Conservation (phyloP, 1,140 invertebrate genomes). For the Trichonephila clavipes region DNA sequence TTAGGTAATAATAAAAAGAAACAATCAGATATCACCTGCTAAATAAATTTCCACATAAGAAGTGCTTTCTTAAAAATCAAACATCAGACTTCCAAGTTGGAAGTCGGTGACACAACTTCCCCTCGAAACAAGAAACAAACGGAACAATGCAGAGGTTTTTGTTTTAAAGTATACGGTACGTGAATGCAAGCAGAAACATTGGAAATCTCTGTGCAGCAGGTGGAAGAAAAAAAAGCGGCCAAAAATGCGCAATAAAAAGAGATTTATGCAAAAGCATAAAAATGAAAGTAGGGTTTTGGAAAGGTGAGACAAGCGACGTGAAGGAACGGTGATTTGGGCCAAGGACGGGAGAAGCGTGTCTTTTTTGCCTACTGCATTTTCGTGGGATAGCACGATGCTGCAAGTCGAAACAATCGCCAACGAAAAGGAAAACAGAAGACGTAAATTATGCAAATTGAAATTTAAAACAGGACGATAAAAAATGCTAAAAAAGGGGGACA, state of each 20-base stretch:
- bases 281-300: conserved; percentile 17
- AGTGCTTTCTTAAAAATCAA: too few species aligned
- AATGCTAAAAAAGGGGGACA: background rate
- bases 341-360: conserved; percentile 13
- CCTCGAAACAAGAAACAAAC: background rate
- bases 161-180: background rate
- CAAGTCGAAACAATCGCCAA: background rate
- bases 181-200: background rate
- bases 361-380: conserved; percentile 12
- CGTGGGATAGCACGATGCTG: background rate
- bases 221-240: background rate
- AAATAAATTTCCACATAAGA: background rate
- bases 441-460: background rate
- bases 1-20: background rate
- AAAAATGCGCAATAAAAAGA: background rate
- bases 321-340: conserved; percentile 29
- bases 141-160: background rate
- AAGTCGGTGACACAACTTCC: background rate
- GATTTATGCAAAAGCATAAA: conserved; percentile 5
- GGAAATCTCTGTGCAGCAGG: background rate
- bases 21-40: background rate
- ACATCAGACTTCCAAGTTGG: background rate
- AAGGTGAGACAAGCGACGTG: background rate
- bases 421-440: background rate
- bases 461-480: background rate